Evolutionary conservation across 2,888 invertebrate species (phyloP), one percentile per base, ranked within the genome.

Genomic region (Diachrysia chrysitis): DNA sequence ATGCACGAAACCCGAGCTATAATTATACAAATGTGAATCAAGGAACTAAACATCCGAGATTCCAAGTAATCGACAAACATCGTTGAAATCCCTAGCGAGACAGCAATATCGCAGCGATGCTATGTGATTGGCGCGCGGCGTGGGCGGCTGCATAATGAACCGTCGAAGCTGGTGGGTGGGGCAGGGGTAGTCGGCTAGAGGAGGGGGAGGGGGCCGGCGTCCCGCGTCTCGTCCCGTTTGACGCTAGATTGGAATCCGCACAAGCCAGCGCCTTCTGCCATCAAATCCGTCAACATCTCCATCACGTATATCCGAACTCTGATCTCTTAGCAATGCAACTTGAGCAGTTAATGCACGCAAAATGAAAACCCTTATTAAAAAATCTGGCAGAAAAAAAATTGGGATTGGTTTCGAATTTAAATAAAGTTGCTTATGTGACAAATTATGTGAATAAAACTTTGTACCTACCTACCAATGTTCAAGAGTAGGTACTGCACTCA

Each of bases 121-220:
- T 90, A 90, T 94, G 93, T 93, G 95, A 94, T 93, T 93, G 94
- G 93, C 93, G 92, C 92, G 90, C 86, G 89, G 90, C 88, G 91
- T 90, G 92, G 93, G 93, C 88, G 92, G 91, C 90, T 93, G 94
- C 93, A 94, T 94, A 94, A 95, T 94, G 94, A 94, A 92, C 91
- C 90, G 85, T 78, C 83, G 79, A 80, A 82, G 86, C 76, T 73
- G 79, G 73, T 75, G 86, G 82, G 84, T 83, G 82, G 77, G 83
- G 83, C 73, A 75, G 82, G 83, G 78, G 81, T 71, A 77, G 69
- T 79, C 79, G 72, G 76, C 32, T 10, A 69, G 73, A 62, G 66
- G 83, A 78, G 80, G 73, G 78, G 69, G 79, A 79, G 71, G 75
- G 76, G 69, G 63, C n/a, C 63, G 58, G 58, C 67, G 63, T 66